Evolutionary conservation across 2,113 vertebrate species (phyloP).

Genomic region (Toxotes jaculatrix): DNA sequence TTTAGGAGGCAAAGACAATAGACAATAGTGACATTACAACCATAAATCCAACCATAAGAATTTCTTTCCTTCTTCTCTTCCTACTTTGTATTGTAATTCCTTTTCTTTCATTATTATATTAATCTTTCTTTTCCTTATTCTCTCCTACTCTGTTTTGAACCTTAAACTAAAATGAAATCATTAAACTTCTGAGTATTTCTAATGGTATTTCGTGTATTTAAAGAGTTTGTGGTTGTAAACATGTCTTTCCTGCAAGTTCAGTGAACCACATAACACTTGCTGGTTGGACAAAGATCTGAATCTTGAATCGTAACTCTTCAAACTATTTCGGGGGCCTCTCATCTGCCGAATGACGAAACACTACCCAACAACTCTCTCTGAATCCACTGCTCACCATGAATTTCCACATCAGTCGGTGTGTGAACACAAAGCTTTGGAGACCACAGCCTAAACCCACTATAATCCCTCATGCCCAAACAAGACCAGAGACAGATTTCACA

Average conservation of each 20-base stretch:
- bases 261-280: neutral
- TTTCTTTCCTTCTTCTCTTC: no score
- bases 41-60: neutral
- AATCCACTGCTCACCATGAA: slow-evolving; percentile 38
- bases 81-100: no score
- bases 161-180: no score
- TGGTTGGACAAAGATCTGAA: neutral
- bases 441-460: slow-evolving; percentile 55
- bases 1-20: neutral
- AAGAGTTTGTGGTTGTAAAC: neutral
- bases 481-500: slow-evolving; percentile 78
- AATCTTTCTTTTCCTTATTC: no score
- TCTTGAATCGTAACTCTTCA: slow-evolving; percentile 12
- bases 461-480: slow-evolving; percentile 77
- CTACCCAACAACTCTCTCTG: neutral
- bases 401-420: slow-evolving; percentile 51
- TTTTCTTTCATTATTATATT: no score
- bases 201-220: neutral
- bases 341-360: slow-evolving; percentile 41
- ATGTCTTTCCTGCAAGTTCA: neutral
- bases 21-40: neutral
- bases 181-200: neutral
- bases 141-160: no score
- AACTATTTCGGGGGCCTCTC: slow-evolving; percentile 11
- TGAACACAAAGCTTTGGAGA: slow-evolving; percentile 57